These are phyloP conservation scores for Athripsodes cinereus DNA, from an alignment of 2,888 invertebrate genomes.

Conservation along the genomic window DNA sequence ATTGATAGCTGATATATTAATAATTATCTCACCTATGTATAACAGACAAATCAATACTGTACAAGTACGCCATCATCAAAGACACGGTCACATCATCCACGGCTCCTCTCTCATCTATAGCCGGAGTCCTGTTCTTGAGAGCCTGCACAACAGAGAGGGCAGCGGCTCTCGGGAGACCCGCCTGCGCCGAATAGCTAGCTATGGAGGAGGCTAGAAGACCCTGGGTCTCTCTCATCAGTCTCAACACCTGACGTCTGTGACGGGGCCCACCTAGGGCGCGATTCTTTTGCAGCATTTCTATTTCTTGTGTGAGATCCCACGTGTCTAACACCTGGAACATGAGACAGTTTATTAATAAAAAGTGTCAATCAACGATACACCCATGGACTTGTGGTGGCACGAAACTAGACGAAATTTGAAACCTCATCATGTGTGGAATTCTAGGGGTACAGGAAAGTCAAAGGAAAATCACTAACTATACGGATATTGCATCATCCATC, in stretches of 20 bases:
- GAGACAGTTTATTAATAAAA: too few species aligned
- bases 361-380: too few species aligned
- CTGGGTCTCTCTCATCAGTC: conserved; percentile 31
- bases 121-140: conserved; percentile 33
- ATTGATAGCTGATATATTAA: background rate
- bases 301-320: conserved; percentile 40
- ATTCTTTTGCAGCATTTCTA: conserved; percentile 76
- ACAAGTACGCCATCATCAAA: conserved; percentile 75
- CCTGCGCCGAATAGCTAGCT: conserved; percentile 44
- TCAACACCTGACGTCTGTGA: conserved; percentile 56
- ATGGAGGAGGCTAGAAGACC: conserved; percentile 43
- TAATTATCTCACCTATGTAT: conserved; percentile 49
- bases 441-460: too few species aligned
- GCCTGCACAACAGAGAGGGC: conserved; percentile 57
- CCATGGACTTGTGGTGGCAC: too few species aligned
- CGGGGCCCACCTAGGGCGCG: conserved; percentile 82
- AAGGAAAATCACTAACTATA: too few species aligned
- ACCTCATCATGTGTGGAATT: too few species aligned
- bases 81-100: conserved; percentile 75
- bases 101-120: conserved; percentile 59
- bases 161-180: conserved; percentile 61
- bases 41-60: conserved; percentile 76
- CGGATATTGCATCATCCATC: too few species aligned
- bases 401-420: too few species aligned
- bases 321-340: conserved; percentile 35